These are phyloP conservation scores for Apamea epomidion DNA, from an alignment of 2,888 invertebrate species.

Conservation along the genomic window DNA sequence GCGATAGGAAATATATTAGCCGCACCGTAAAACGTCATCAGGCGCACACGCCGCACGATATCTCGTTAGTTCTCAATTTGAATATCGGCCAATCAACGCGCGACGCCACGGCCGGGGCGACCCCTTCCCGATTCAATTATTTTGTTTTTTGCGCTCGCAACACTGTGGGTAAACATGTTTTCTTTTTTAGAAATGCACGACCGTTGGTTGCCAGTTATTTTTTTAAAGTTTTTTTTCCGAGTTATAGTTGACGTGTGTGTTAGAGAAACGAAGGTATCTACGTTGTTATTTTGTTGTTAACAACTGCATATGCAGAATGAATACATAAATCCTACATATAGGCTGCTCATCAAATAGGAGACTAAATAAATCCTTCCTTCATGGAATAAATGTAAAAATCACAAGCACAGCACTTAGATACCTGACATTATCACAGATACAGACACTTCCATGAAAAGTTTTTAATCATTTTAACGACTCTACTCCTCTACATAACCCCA, in stretches of 20 bases:
- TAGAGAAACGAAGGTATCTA: conserved; percentile 31
- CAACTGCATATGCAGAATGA: neutral
- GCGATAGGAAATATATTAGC: conserved; percentile 87
- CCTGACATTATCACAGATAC: neutral
- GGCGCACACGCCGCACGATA: conserved; percentile 81
- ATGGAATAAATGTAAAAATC: neutral
- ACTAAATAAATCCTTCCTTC: neutral
- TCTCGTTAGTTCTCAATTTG: conserved; percentile 87
- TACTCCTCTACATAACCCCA: neutral
- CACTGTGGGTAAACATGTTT: conserved; percentile 70
- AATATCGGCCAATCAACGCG: conserved; percentile 89
- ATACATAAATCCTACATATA: neutral
- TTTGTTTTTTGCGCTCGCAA: conserved; percentile 74
- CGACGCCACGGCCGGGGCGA: conserved; percentile 78
- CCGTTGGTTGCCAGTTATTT: conserved; percentile 22
- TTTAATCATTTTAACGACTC: neutral
- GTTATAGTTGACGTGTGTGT: conserved; percentile 27
- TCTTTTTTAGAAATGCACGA: conserved; percentile 54
- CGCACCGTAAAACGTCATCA: conserved; percentile 83
- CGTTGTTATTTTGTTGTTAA: conserved; percentile 26
- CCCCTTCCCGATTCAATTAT: conserved; percentile 84
- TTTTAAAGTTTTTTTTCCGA: conserved; percentile 15
- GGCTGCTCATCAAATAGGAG: neutral
- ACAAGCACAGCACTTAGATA: neutral
- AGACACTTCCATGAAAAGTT: neutral